phyloP scores from a whole-genome alignment of 1,140 invertebrate genomes.

The Drosophila tsacasi region DNA sequence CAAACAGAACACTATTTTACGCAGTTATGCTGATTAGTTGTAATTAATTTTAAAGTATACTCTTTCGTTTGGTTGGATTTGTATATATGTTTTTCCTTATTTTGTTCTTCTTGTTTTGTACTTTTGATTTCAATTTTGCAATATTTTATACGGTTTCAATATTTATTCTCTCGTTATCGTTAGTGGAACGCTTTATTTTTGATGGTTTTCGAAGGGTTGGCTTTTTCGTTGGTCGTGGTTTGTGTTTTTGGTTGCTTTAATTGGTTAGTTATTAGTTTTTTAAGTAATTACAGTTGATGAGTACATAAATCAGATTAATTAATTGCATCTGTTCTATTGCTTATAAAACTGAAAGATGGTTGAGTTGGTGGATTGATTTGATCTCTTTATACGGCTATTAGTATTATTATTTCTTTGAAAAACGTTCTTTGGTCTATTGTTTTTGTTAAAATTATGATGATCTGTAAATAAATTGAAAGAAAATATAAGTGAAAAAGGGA shows the following conservation, averaged over 20 bases:
- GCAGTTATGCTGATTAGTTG: not conserved
- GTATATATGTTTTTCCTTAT: slow-evolving; percentile 17
- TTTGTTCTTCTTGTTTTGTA: slow-evolving; percentile 69
- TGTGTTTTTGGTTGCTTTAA: slow-evolving; percentile 7
- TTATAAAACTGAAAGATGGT: slow-evolving; percentile 73
- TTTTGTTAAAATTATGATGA: slow-evolving; percentile 83
- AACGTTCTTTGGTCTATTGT: slow-evolving; percentile 81
- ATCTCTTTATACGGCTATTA: slow-evolving; percentile 27
- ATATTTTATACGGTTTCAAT: slow-evolving; percentile 25
- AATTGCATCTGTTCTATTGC: slow-evolving; percentile 77
- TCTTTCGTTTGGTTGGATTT: slow-evolving; percentile 20
- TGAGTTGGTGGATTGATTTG: slow-evolving; percentile 39
- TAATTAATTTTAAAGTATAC: slow-evolving; percentile 10
- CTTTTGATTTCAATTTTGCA: slow-evolving; percentile 78
- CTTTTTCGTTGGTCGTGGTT: slow-evolving; percentile 28
- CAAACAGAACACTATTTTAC: not conserved
- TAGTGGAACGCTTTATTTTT: slow-evolving; percentile 12
- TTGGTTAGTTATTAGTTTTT: slow-evolving; percentile 4
- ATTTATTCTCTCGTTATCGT: slow-evolving; percentile 39
- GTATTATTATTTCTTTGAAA: slow-evolving; percentile 56
- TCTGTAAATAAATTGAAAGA: slow-evolving; percentile 62
- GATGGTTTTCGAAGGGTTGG: slow-evolving; percentile 21
- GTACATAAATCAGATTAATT: slow-evolving; percentile 46
- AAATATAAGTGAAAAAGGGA: slow-evolving; percentile 2
- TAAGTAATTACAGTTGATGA: slow-evolving; percentile 32